Base-by-base conservation (phyloP, 2,113 vertebrate genomes). In the Tympanuchus pallidicinctus region DNA sequence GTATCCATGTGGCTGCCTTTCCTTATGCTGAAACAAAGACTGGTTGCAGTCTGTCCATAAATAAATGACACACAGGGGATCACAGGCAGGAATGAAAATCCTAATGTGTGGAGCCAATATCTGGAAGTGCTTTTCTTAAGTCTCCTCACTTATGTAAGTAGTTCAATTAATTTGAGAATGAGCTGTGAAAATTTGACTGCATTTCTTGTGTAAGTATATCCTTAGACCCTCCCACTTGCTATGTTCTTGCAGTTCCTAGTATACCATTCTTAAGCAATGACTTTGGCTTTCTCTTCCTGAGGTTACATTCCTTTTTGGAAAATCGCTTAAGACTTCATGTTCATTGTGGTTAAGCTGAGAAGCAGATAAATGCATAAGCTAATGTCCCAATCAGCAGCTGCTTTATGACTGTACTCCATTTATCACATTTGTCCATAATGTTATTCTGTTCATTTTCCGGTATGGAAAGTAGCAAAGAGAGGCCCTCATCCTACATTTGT, bases 11-110 rank as follows among this genome's bases (percentile, higher is more conserved):
- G 57, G 13, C 27, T 45, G 56, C 47, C 24, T 61, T 63, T 48
- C 9, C 38, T 65, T 50, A n/a, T 17, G 50, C n/a, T 65, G 48
- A 15, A 77, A 19, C 16, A 77, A 67, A 88, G n/a, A 5, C 36
- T 48, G 2, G 0, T 40, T n/a, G 13, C 11, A 8, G 10, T 40
- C 59, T 63, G 18, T 56, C 70, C 0, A 0, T 45, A 63, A 73
- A 61, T 36, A 40, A 85, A 50, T 11, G 30, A 59, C n/a, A 36
- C 66, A 48, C 22, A 20, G 43, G 17, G 27, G 15, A 48, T 57
- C 43, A 42, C 20, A 80, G 85, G 66, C 69, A 76, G 40, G 43
- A 74, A 67, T 22, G 45, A 59, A 65, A 76, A 63, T 71, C 38
- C 50, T 64, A 8, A 0, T 16, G 7, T 48, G 40, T 76, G 47